These are phyloP conservation scores for Aleiodes sp. DNA, from an alignment of 1,140 invertebrate genomes.

Conservation along the genomic window DNA sequence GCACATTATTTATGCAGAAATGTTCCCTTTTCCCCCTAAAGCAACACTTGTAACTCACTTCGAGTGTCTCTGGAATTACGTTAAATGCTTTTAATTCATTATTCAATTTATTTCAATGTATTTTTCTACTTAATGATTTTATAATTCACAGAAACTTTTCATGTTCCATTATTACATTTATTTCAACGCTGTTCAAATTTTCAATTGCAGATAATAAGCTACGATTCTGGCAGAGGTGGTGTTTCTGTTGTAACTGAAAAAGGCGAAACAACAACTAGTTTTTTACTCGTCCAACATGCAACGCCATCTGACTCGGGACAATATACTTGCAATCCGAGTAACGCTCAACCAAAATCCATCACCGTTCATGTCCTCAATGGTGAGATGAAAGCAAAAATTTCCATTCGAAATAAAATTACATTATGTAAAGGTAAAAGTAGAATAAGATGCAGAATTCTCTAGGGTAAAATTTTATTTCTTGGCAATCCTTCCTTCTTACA, in stretches of 20 bases:
- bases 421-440: slow-evolving; percentile 9
- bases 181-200: slow-evolving; percentile 24
- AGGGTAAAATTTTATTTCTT: too few relatives aligned
- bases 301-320: slow-evolving; percentile 80
- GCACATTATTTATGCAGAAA: slow-evolving; percentile 28
- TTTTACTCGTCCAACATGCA: slow-evolving; percentile 83
- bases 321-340: slow-evolving; percentile 87
- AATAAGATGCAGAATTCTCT: too few relatives aligned
- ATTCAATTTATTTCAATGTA: not conserved
- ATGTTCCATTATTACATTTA: slow-evolving; percentile 4
- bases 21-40: not conserved
- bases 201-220: slow-evolving; percentile 76
- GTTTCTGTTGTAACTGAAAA: slow-evolving; percentile 85
- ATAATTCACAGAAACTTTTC: too few relatives aligned
- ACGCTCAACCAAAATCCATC: slow-evolving; percentile 86
- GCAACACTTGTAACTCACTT: slow-evolving; percentile 1
- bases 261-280: slow-evolving; percentile 84
- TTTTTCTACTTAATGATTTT: too few relatives aligned
- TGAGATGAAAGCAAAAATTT: slow-evolving; percentile 68
- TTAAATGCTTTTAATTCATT: not conserved
- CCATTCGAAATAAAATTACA: too few relatives aligned
- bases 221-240: slow-evolving; percentile 77
- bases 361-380: slow-evolving; percentile 91
- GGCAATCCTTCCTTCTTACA: too few relatives aligned
- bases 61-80: slow-evolving; percentile 2